Conservation (phyloP, 2,113 vertebrate species). For the Poeciliopsis occidentalis region DNA sequence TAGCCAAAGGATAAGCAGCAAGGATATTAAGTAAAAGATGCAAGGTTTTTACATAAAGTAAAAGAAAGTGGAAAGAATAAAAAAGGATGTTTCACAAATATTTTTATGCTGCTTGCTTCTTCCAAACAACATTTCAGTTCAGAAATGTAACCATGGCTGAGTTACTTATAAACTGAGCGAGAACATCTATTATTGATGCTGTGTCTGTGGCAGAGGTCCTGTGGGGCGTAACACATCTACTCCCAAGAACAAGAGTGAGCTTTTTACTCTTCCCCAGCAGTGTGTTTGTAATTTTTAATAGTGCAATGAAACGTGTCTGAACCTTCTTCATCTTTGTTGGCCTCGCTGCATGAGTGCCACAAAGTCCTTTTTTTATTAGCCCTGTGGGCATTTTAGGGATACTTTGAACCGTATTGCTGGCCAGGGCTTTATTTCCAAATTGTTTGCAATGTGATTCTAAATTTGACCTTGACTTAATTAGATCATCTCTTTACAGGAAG, state of each 20-base stretch:
- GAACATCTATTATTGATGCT: constrained; percentile 70
- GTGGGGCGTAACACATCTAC: constrained; percentile 40
- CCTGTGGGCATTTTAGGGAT: neutral
- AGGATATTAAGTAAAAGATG: neutral
- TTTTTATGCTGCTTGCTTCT: constrained; percentile 37
- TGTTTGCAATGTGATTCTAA: constrained; percentile 6
- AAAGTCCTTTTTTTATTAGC: neutral
- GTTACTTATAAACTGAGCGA: constrained; percentile 49
- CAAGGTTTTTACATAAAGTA: neutral
- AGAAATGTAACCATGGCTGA: constrained; percentile 37
- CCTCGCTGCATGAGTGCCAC: neutral
- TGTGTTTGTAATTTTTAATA: constrained; percentile 17
- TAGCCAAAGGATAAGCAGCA: neutral
- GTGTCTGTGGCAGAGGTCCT: constrained; percentile 51
- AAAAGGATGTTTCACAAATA: constrained; percentile 14
- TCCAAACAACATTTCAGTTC: constrained; percentile 17
- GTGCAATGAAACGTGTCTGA: constrained; percentile 15
- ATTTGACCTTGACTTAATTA: constrained; percentile 5
- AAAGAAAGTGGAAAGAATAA: neutral
- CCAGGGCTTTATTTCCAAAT: constrained; percentile 9
- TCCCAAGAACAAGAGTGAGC: constrained; percentile 41
- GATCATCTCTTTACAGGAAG: constrained; percentile 64
- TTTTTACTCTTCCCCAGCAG: constrained; percentile 33
- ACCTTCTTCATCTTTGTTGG: constrained; percentile 12
- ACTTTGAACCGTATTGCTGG: constrained; percentile 13